Evolutionary conservation across 2,888 invertebrate genomes (phyloP).

Genomic region (Nasonia oneida): DNA sequence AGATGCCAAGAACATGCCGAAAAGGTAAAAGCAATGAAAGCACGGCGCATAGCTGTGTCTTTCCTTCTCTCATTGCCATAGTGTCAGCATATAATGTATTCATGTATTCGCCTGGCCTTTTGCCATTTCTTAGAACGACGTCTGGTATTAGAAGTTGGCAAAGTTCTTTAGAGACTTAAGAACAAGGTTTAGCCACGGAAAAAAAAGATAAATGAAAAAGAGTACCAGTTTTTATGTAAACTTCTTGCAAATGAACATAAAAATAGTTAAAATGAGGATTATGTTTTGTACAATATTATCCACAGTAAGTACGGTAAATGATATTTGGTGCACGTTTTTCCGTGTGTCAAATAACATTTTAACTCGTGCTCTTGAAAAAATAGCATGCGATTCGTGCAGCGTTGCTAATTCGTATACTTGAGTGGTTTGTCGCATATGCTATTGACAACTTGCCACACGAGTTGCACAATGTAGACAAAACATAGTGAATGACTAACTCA

Average conservation of each 20-base stretch:
- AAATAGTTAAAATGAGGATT: background rate
- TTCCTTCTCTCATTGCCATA: background rate
- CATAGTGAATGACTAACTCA: background rate
- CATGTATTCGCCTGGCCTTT: slow-evolving; percentile 56
- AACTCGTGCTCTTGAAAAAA: too few species aligned
- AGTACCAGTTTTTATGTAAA: background rate
- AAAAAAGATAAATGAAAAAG: background rate
- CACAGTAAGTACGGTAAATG: too few species aligned
- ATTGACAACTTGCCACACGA: too few species aligned
- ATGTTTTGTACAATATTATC: too few species aligned
- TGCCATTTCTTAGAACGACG: slow-evolving; percentile 52
- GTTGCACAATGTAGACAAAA: background rate
- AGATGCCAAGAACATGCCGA: background rate
- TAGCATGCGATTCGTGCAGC: too few species aligned
- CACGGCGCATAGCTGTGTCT: background rate
- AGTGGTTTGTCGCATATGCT: too few species aligned
- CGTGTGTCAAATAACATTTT: too few species aligned
- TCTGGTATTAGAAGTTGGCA: slow-evolving; percentile 53
- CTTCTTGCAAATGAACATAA: background rate
- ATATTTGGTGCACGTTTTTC: too few species aligned
- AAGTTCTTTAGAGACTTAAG: slow-evolving; percentile 44
- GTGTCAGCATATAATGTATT: slow-evolving; percentile 45
- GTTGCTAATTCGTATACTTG: too few species aligned
- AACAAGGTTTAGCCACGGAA: background rate
- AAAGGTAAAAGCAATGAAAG: background rate